Evolutionary conservation across 2,888 invertebrate genomes (phyloP).

Genomic region (Cinara cedri): DNA sequence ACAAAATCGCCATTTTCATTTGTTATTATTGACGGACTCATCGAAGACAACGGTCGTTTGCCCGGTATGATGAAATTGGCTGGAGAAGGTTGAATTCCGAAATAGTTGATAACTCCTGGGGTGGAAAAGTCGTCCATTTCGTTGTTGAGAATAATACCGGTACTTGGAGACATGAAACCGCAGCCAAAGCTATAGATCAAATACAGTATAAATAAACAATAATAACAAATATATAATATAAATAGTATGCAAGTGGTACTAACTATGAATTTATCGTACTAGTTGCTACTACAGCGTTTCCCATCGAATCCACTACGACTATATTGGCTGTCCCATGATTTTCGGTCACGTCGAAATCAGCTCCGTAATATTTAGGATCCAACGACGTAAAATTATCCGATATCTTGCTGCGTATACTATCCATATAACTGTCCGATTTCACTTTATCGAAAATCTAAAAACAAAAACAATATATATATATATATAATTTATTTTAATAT

Average conservation of each 20-base stretch:
- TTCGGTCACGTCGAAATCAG: constrained; percentile 61
- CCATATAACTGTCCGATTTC: constrained; percentile 31
- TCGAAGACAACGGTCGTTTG: no score
- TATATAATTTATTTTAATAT: not conserved
- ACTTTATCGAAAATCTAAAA: constrained; percentile 48
- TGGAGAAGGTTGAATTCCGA: constrained; percentile 76
- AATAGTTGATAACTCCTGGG: constrained; percentile 73
- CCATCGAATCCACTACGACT: constrained; percentile 76
- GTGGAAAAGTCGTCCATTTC: constrained; percentile 95
- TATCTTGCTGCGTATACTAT: constrained; percentile 23
- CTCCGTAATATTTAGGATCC: constrained; percentile 59
- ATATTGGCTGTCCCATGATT: constrained; percentile 76
- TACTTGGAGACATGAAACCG: constrained; percentile 73
- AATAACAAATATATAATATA: no score
- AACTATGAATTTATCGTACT: constrained; percentile 79
- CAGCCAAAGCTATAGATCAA: constrained; percentile 63
- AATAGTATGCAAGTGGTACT: no score
- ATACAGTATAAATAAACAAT: not conserved
- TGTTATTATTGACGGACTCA: no score
- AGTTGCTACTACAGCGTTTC: constrained; percentile 91
- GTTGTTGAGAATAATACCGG: constrained; percentile 90
- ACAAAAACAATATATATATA: not conserved
- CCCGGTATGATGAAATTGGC: constrained; percentile 69
- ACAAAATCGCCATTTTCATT: no score
- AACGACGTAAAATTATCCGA: constrained; percentile 65